phyloP scores from a whole-genome alignment of 2,797 vertebrate species.

The Pteropus rufus region DNA sequence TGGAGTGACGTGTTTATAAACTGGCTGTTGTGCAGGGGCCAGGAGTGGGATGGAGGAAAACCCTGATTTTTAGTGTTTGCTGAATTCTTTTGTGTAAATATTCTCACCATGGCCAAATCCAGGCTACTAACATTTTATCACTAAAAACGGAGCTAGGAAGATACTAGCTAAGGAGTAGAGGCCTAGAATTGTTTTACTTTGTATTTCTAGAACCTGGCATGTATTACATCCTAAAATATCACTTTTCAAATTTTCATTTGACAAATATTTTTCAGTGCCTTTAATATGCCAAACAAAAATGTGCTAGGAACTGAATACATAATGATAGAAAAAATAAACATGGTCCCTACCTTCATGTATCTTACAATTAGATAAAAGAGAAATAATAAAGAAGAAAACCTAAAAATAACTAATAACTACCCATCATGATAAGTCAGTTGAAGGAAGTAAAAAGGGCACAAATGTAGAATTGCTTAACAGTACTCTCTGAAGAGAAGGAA shows the following conservation, averaged over 20 bases:
- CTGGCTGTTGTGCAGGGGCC: background rate
- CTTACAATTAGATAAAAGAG: background rate
- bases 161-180: background rate
- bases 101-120: background rate
- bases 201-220: background rate
- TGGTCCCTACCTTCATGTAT: background rate
- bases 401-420: background rate
- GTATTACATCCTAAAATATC: background rate
- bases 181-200: background rate
- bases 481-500: background rate
- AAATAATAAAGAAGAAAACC: background rate
- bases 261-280: background rate
- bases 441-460: background rate
- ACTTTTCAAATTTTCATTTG: background rate
- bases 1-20: background rate
- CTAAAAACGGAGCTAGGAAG: background rate
- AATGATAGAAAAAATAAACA: background rate
- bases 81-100: background rate
- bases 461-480: background rate
- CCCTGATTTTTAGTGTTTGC: background rate
- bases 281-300: background rate
- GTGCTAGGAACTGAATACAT: background rate
- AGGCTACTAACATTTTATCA: background rate
- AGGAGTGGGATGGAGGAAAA: background rate
- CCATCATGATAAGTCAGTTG: background rate